Conservation (phyloP, 2,797 vertebrate genomes). For the Gymnoscopelus microlampas region DNA sequence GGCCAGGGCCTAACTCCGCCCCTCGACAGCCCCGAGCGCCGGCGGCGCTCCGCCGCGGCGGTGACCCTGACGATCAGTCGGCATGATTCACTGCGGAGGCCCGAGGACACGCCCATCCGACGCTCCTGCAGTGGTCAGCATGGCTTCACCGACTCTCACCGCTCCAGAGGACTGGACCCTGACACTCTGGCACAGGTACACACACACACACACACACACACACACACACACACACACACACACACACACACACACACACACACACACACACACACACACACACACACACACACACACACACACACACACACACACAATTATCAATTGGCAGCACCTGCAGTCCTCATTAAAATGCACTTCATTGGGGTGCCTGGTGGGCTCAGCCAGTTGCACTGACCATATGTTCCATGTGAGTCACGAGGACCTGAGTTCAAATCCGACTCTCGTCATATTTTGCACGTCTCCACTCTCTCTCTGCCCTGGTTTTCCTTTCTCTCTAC, state of each 20-base stretch:
- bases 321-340: background rate
- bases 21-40: constrained; percentile 91
- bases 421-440: too few relatives aligned
- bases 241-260: background rate
- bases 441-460: too few relatives aligned
- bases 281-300: too few relatives aligned
- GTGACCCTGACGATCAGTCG: constrained; percentile 91
- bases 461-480: too few relatives aligned
- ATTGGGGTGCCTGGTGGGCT: too few relatives aligned
- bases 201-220: constrained; percentile 5
- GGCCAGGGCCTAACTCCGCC: constrained; percentile 80
- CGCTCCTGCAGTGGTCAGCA: constrained; percentile 94
- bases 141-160: constrained; percentile 88
- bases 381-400: too few relatives aligned
- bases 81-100: constrained; percentile 90
- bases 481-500: too few relatives aligned
- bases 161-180: constrained; percentile 86
- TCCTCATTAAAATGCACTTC: background rate
- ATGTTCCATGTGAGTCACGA: too few relatives aligned
- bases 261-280: background rate
- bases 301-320: background rate
- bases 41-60: constrained; percentile 87
- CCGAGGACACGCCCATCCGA: constrained; percentile 93
- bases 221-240: constrained; percentile 4
- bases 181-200: constrained; percentile 93